Evolutionary conservation across 2,797 vertebrate species (phyloP), one percentile per base, ranked within the genome.

Genomic region (Enteromius mattozi): DNA sequence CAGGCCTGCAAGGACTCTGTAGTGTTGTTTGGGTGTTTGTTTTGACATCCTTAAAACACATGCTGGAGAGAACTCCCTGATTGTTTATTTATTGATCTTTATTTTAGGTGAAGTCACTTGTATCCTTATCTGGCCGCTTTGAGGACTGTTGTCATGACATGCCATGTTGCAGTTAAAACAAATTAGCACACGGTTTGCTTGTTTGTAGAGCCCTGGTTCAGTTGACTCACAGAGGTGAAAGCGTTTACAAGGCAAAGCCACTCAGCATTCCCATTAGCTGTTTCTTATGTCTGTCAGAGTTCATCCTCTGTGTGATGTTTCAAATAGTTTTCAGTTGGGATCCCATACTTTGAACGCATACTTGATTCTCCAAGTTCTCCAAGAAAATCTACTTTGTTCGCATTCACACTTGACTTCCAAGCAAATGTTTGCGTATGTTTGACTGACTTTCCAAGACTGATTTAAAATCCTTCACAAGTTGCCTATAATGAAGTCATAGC

Each of bases 1-100:
- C 87, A 88, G 91, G 88, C 87, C 66, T 87, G 85, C 85, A 88
- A 90, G 94, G 93, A 95, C 93, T 94, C 93, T 93, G 89, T 92
- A 88, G 91, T 91, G 86, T 19, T 63, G 80, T 92, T 93, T 63
- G 82, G 86, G 88, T 91, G 91, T 92, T 77, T 80, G 82, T 82
- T 88, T 84, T 86, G 80, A 80, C 78, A 72, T 86, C 54, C 59
- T 86, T 79, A 76, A 80, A 77, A 69, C 84, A 70, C 84, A 80
- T 89, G 87, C 91, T 91, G 16, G 12, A 33, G 37, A 86, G 81
- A 81, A 79, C 77, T 49, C 3, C 14, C 65, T 13, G 66, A 75
- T 72, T 65, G 78, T 47, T 61, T 91, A 87, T 93, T 91, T 91
- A 45, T 88, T 92, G 80, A 83, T 86, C 89, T 69, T 84, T 91